These are phyloP conservation scores for Diceros bicornis DNA, from an alignment of 2,797 vertebrate genomes.

Conservation along the genomic window DNA sequence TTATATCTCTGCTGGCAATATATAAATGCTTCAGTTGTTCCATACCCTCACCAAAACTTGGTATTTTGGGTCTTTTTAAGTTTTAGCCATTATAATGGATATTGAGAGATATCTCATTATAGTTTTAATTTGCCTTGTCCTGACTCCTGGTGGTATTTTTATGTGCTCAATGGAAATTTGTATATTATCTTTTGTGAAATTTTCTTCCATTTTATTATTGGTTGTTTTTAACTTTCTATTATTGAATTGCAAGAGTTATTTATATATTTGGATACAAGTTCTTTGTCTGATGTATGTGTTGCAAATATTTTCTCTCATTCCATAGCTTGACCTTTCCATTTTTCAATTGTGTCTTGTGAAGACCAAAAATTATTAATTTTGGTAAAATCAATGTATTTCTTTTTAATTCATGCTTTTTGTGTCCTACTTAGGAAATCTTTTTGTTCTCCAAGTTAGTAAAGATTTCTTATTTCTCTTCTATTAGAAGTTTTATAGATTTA, in stretches of 20 bases:
- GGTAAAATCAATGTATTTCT: neutral
- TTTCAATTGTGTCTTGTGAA: neutral
- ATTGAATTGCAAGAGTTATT: neutral
- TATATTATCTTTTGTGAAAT: neutral
- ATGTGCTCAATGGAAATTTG: neutral
- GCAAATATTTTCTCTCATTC: constrained; percentile 14
- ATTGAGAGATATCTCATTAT: neutral
- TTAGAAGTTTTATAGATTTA: neutral
- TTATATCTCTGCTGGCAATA: neutral
- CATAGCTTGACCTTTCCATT: neutral
- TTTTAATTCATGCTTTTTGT: neutral
- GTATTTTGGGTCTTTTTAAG: neutral
- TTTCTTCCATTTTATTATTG: neutral
- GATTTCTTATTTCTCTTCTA: constrained; percentile 28
- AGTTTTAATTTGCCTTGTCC: neutral
- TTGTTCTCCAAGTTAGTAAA: neutral
- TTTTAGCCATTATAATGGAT: neutral
- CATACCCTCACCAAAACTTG: neutral
- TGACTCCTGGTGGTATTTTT: neutral
- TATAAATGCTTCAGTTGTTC: neutral
- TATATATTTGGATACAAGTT: neutral
- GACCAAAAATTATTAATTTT: neutral
- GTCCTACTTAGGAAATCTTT: neutral
- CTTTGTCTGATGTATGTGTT: neutral
- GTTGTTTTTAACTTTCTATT: neutral